These are phyloP conservation scores for Xanthia togata DNA, from an alignment of 2,888 invertebrate species.

Conservation along the genomic window DNA sequence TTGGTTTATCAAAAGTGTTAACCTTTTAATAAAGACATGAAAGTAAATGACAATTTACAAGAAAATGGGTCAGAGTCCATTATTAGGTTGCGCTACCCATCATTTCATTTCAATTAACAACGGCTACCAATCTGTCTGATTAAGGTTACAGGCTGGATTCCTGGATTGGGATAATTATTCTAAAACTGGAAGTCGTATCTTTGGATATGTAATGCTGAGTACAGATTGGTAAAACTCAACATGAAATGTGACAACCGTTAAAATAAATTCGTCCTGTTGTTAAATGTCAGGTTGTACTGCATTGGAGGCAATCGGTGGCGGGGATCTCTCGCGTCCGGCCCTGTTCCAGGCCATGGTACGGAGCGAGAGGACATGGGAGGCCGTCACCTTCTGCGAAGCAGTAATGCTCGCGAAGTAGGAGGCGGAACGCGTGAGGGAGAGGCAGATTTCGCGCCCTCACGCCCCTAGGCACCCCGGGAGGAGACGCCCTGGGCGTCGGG, in stretches of 20 bases:
- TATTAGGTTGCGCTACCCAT: slow-evolving; percentile 8
- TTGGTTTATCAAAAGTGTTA: too few relatives aligned
- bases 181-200: not conserved
- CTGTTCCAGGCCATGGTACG: too few relatives aligned
- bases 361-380: too few relatives aligned
- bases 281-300: too few relatives aligned
- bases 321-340: too few relatives aligned
- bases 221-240: not conserved
- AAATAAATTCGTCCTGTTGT: not conserved
- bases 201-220: not conserved
- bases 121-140: not conserved
- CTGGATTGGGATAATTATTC: not conserved
- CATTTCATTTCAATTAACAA: slow-evolving; percentile 20
- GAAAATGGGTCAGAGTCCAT: not conserved
- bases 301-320: too few relatives aligned
- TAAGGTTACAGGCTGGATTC: not conserved
- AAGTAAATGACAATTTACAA: not conserved
- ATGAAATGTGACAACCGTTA: not conserved
- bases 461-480: too few relatives aligned
- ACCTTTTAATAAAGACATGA: not conserved
- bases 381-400: too few relatives aligned
- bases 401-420: too few relatives aligned
- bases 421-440: too few relatives aligned
- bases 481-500: too few relatives aligned
- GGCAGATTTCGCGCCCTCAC: too few relatives aligned